Conservation (phyloP, 2,888 invertebrate genomes). For the Drosophila lacicola region DNA sequence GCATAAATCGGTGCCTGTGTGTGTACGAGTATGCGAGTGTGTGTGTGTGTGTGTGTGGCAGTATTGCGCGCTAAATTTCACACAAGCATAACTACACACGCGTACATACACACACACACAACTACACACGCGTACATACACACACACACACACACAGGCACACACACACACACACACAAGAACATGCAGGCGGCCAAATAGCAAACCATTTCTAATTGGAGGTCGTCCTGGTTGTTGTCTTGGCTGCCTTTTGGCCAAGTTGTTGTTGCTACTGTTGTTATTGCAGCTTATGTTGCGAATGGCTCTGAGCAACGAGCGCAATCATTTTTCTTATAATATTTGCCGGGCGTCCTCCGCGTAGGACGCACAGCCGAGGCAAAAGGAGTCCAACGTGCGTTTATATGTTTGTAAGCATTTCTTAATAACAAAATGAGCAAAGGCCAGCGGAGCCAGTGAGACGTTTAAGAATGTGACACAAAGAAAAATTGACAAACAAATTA, state of each 20-base stretch:
- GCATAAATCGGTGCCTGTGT: slow-evolving; percentile 65
- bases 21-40: neutral
- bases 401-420: slow-evolving; percentile 7
- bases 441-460: slow-evolving; percentile 9
- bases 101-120: slow-evolving; percentile 4
- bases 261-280: slow-evolving; percentile 30
- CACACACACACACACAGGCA: slow-evolving; percentile 8
- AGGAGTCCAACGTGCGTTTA: neutral
- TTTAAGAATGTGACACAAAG: slow-evolving; percentile 1
- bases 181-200: slow-evolving; percentile 44
- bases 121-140: slow-evolving; percentile 16
- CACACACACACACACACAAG: slow-evolving; percentile 1
- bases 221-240: slow-evolving; percentile 63
- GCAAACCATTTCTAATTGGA: slow-evolving; percentile 73
- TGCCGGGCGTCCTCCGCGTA: slow-evolving; percentile 1
- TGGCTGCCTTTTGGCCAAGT: slow-evolving; percentile 46
- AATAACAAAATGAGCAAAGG: slow-evolving; percentile 14
- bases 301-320: slow-evolving; percentile 37
- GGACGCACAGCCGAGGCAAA: neutral
- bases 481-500: slow-evolving; percentile 2
- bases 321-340: slow-evolving; percentile 45
- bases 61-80: slow-evolving; percentile 68
- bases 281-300: slow-evolving; percentile 50
- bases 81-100: slow-evolving; percentile 35
- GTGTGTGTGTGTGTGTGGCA: slow-evolving; percentile 30